These are phyloP conservation scores for Euphonia xanthogaster DNA, from an alignment of 2,797 vertebrate genomes.

Conservation along the genomic window DNA sequence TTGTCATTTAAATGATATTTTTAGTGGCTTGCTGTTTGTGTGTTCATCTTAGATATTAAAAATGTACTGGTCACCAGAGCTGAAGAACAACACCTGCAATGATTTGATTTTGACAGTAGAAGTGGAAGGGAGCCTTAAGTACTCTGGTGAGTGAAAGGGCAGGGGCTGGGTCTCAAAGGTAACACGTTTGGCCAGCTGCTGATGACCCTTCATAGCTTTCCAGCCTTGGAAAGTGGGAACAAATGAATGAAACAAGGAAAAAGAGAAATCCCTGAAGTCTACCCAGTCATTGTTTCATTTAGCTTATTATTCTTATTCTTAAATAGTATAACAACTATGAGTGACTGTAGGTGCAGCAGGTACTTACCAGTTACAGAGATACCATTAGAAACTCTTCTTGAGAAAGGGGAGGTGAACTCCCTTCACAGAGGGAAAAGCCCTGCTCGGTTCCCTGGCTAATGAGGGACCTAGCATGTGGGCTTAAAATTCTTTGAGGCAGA, in stretches of 20 bases:
- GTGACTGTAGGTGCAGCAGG: not conserved
- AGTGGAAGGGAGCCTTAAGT: slow-evolving; percentile 58
- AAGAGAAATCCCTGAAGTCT: not conserved
- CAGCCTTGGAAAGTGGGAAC: not conserved
- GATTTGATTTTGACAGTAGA: slow-evolving; percentile 64
- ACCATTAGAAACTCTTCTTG: not conserved
- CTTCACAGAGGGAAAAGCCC: not conserved
- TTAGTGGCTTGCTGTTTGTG: not conserved
- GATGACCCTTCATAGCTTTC: not conserved
- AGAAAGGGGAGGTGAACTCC: not conserved
- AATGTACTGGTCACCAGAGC: slow-evolving; percentile 65
- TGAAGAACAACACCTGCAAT: slow-evolving; percentile 42
- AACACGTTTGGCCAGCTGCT: rapidly evolving
- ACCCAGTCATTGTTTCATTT: not conserved
- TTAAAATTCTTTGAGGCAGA: not conserved
- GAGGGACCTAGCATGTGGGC: not conserved
- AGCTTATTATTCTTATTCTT: not conserved
- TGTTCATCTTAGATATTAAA: slow-evolving; percentile 64
- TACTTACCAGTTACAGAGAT: not conserved
- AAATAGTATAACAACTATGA: not conserved
- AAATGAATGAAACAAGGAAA: not conserved
- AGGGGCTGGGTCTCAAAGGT: not conserved
- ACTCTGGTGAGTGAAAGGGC: slow-evolving; percentile 12
- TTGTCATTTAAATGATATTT: not conserved
- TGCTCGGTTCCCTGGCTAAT: not conserved